A percentile compares a stretch with the other conserved stretches of the same genome.
These are phyloP conservation scores for Acrocephalus kingi DNA, from an alignment of 2,113 vertebrate genomes.

Conservation along the genomic window DNA sequence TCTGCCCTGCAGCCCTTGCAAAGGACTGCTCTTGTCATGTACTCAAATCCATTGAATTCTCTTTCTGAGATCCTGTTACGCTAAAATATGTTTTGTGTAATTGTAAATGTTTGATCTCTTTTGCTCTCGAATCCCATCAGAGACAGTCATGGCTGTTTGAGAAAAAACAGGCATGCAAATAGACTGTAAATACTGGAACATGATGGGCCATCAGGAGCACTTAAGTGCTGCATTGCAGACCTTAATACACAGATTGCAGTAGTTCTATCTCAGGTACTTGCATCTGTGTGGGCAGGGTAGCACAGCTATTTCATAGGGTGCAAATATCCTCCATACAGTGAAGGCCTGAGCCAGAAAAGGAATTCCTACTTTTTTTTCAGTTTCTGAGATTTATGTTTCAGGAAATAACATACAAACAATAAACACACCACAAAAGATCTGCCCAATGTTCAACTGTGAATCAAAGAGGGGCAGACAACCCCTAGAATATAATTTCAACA, in stretches of 20 bases:
- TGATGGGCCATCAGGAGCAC: background rate
- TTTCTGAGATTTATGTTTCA: background rate
- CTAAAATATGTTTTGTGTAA: background rate
- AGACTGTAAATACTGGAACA: background rate
- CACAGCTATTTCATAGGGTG: background rate
- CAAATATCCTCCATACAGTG: background rate
- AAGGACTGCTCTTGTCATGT: background rate
- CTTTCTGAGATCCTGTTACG: background rate
- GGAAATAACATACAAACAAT: background rate
- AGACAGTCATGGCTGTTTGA: background rate
- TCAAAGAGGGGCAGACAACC: background rate
- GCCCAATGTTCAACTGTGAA: background rate
- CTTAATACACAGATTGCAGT: background rate
- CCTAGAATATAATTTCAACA: slow-evolving; percentile 45
- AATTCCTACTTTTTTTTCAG: background rate
- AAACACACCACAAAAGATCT: background rate
- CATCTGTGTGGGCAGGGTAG: background rate
- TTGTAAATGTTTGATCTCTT: background rate
- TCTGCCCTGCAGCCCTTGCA: background rate
- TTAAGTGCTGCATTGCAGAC: background rate
- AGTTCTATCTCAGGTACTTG: background rate
- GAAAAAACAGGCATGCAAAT: background rate
- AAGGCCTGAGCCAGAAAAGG: background rate
- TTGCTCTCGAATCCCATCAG: background rate
- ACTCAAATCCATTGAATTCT: background rate